phyloP scores from a whole-genome alignment of 1,140 invertebrate genomes.

The Drosophila micromelanica region DNA sequence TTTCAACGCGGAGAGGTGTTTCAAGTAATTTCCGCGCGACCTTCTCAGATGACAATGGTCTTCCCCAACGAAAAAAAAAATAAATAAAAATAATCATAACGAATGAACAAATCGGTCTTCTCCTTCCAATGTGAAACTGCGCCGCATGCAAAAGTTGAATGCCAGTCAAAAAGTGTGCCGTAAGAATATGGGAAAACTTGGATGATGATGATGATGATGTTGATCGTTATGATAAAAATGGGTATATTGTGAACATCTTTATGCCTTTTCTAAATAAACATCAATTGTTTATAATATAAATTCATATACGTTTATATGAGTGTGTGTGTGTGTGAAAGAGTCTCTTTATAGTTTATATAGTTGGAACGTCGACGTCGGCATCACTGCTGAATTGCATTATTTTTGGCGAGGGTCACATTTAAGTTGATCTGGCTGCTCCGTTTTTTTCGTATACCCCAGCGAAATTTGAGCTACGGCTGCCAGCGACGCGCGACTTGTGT shows the following conservation, averaged over 20 bases:
- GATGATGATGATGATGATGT: background rate
- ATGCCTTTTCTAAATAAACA: conserved; percentile 77
- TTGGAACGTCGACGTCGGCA: conserved; percentile 43
- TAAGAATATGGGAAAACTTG: conserved; percentile 25
- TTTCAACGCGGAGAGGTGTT: conserved; percentile 40
- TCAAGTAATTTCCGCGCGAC: conserved; percentile 68
- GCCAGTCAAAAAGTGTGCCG: conserved; percentile 65
- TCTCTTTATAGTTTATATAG: conserved; percentile 45
- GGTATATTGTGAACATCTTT: conserved; percentile 12
- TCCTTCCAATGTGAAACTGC: conserved; percentile 51
- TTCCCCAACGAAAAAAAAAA: conserved; percentile 27
- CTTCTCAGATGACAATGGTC: conserved; percentile 74
- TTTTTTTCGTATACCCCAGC: conserved; percentile 52
- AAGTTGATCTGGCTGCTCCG: conserved; percentile 53
- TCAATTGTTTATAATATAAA: conserved; percentile 75
- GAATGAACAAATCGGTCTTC: conserved; percentile 6
- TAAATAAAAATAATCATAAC: conserved; percentile 2
- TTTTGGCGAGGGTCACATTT: conserved; percentile 64
- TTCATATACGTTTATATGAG: conserved; percentile 1
- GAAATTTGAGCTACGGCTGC: conserved; percentile 54
- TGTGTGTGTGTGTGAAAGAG: conserved; percentile 17
- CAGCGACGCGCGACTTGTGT: conserved; percentile 54
- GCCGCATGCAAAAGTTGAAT: conserved; percentile 66
- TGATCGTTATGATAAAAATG: conserved; percentile 20
- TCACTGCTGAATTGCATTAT: conserved; percentile 72